Evolutionary conservation across 2,797 vertebrate species (phyloP), one percentile per base, ranked within the genome.

Genomic region (Parauchenoglanis ngamensis): DNA sequence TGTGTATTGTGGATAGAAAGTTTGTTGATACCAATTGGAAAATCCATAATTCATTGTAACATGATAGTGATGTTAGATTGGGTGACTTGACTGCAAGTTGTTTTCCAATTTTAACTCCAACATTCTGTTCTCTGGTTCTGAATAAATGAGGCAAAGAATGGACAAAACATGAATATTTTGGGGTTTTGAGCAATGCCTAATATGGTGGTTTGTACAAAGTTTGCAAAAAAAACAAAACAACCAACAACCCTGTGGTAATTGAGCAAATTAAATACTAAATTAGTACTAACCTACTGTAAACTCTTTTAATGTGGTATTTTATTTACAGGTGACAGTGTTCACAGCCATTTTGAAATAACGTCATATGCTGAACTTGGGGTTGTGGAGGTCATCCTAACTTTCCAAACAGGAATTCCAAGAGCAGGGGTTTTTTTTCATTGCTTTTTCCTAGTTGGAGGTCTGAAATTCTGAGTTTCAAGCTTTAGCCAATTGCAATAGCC

Each of bases 31-130:
- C 12, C n/a, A 73, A 28, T 4, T 76, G 46, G 4, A 76, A 76
- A 76, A 56, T 78, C 28, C 54, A 78, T 78, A 57, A 78, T 78
- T 78, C 28, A 54, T 54, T 76, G 49, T 54, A 23, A 77, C n/a
- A 79, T 40, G 77, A 40, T 11, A 23, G 28, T 57, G 28, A 78
- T 57, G 19, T 78, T 77, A 1, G 25, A 77, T 56, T 77, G n/a
- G 75, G 49, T 19, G 49, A 31, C 12, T 49, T 21, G 13, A 75
- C 49, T 21, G 17, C 7, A 78, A 11, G 8, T 35, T 78, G 3
- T 40, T 40, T 40, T 40, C 40, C 40, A 40, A 40, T 75, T 49
- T 49, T 49, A 75, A 25, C 44, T 6, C 46, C 68, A 76, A 75
- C 23, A 13, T 4, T n/a, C 23, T 49, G 1, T 73, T 23, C 6